These are phyloP conservation scores for Campylomormyrus numenius DNA, from an alignment of 2,113 vertebrate genomes.

Conservation along the genomic window DNA sequence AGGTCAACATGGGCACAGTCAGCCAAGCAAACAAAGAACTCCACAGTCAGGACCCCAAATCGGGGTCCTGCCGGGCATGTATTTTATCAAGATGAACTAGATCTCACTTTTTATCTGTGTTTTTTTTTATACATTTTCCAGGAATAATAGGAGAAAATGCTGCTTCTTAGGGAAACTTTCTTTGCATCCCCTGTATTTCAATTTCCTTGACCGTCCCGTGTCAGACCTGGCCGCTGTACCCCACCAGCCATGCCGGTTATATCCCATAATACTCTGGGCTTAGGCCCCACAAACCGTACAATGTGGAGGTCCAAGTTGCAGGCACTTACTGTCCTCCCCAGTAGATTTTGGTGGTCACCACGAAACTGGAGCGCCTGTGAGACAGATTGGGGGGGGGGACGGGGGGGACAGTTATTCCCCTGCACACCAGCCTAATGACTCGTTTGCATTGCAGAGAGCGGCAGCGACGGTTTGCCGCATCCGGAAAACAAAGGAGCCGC, in stretches of 20 bases:
- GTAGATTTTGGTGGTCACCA: conserved; percentile 77
- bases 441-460: background rate
- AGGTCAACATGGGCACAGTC: conserved; percentile 17
- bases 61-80: no score
- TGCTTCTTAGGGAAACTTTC: background rate
- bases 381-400: background rate
- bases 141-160: background rate
- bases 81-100: background rate
- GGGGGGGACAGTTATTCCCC: background rate
- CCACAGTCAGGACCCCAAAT: background rate
- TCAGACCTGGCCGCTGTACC: background rate
- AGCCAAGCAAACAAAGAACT: background rate
- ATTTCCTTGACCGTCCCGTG: background rate
- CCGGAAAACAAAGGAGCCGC: background rate
- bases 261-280: background rate
- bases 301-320: background rate
- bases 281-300: background rate
- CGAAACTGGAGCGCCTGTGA: conserved; percentile 67
- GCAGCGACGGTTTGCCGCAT: background rate
- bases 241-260: background rate
- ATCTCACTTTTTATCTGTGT: background rate
- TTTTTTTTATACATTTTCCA: background rate
- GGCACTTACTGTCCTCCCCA: conserved; percentile 79
- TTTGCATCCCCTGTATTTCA: background rate
- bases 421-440: background rate